Base-by-base conservation (phyloP, 1,140 invertebrate genomes). In the Scaptodrosophila lebanonensis region DNA sequence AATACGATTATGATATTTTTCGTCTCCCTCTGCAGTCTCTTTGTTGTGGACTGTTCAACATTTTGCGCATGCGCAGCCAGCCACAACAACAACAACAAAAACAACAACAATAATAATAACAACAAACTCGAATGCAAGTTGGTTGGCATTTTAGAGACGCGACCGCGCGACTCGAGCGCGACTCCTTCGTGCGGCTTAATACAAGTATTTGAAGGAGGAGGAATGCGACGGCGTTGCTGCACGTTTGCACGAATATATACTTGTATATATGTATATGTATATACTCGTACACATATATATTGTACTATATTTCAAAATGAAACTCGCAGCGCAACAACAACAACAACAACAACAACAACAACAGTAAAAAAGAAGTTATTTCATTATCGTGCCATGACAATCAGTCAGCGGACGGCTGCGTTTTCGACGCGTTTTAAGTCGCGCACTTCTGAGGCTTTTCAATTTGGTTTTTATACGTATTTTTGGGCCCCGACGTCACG, bases 1-100 rank as follows among this genome's bases (percentile, higher is more conserved):
- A 77, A 77, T 79, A 72, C 73, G 73, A 77, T 77, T 77, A 77
- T 77, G 73, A 77, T 77, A 68, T 64, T 68, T 66, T 67, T 54
- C n/a, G n/a, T 60, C 48, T 43, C 32, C 44, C 12, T 9, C 15
- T 9, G 22, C 20, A 8, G 32, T n/a, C 11, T 20, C 29, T 38
- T 38, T n/a, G n/a, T n/a, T n/a, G n/a, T n/a, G n/a, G n/a, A n/a
- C n/a, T n/a, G n/a, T n/a, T n/a, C n/a, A 51, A 52, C 40, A 30
- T 45, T 60, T 35, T 47, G 59, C 45, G 45, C 53, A 27, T 49
- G 40, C 45, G 44, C 30, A 49, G 9, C n/a, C 13, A 3, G 11
- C 22, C 8, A 8, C 22, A 25, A 25, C 22, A 4, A 2, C 30
- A 29, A 20, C 22, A 30, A 30, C 1, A 47, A 45, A 22, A 22